Conservation (phyloP, 2,888 invertebrate genomes). For the Tyria jacobaeae region DNA sequence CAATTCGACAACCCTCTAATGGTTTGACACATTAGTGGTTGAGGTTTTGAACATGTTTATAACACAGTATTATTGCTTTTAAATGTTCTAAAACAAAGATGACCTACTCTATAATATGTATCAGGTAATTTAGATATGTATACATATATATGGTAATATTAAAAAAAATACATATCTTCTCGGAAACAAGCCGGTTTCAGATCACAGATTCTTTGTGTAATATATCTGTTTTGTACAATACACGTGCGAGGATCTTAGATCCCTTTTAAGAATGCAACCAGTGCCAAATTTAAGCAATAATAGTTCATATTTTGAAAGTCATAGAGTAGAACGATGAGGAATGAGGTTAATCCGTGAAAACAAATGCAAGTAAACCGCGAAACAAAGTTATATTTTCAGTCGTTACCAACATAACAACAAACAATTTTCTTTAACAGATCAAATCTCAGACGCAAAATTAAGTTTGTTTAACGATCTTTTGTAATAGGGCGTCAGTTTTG, state of each 20-base stretch:
- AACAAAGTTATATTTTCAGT: conserved; percentile 29
- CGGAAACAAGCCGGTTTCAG: conserved; percentile 28
- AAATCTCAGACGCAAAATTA: neutral
- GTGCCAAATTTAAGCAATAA: neutral
- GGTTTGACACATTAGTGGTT: no score
- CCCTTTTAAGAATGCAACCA: neutral
- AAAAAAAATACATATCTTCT: neutral
- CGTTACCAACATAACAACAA: neutral
- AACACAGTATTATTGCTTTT: no score
- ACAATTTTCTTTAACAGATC: neutral
- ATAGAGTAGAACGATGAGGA: neutral
- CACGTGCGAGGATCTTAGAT: conserved; percentile 23
- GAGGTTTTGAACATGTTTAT: no score
- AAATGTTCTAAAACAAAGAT: no score
- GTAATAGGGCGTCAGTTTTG: conserved; percentile 59
- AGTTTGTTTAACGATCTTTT: conserved; percentile 23
- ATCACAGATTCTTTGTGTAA: conserved; percentile 48
- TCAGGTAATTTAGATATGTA: no score
- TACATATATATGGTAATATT: no score
- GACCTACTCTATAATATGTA: no score
- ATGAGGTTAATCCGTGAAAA: conserved; percentile 8
- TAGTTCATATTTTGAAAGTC: neutral
- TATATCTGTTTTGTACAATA: conserved; percentile 53
- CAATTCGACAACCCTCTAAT: no score
- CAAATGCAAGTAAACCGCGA: conserved; percentile 30